Evolutionary conservation across 2,113 vertebrate species (phyloP), one percentile per base, ranked within the genome.

Genomic region (Bungarus multicinctus): DNA sequence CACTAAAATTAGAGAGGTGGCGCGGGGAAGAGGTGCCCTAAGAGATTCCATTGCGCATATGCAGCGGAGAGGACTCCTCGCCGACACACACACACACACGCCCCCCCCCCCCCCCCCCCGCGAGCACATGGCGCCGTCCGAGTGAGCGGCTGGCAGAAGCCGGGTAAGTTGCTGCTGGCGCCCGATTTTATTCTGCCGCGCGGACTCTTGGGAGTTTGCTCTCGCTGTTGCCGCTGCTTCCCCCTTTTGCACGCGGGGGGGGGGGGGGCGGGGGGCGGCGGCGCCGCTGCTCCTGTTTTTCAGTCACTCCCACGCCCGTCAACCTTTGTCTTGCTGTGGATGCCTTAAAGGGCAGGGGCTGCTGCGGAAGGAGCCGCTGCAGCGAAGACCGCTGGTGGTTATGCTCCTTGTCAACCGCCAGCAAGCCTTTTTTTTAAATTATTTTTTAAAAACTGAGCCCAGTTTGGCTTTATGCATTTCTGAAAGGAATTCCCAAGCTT

Each of bases 1-100:
- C 96, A 97, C 97, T 96, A 97, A 97, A 97, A 81, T 81, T 23
- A 81, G 74, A 43, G 3, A 93, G 43, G 89, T 16, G 50, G 2
- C 11, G 20, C 43, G 39, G 57, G 43, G 23, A 1, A 22, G 39
- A 81, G 34, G 11, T 4, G 87, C 91, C 92, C 91, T 91, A 89
- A 91, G 95, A 94, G 95, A 95, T 91, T 34, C 94, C 88, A 95
- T n/a, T 94, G 95, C 95, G 96, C 97, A 96, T 96, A 93, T 96
- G 97, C 95, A 92, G 57, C 5, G 91, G 11, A 25, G 27, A 34
- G n/a, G n/a, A 34, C 12, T 2, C 54, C 23, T 45, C 12, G 30
- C 64, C 54, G 30, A 25, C n/a, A 16, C 50, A 4, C 30, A 34
- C 53, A 34, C 22, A 8, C 16, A 30, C 5, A n/a, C n/a, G n/a